These are phyloP conservation scores for Smithornis capensis DNA, from an alignment of 2,113 vertebrate species.

Conservation along the genomic window DNA sequence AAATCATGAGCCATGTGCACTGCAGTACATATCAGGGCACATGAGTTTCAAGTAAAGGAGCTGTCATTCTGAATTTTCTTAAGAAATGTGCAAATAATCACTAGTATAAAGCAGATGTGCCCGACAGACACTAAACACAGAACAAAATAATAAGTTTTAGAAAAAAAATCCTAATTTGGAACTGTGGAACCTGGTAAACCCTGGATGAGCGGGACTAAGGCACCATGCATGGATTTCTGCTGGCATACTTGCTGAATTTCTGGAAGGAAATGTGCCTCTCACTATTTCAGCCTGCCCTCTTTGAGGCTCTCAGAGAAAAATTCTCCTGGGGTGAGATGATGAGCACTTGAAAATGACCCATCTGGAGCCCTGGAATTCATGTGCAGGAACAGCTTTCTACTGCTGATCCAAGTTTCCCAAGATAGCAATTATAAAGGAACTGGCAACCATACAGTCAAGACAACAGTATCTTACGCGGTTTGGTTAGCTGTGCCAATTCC, in stretches of 20 bases:
- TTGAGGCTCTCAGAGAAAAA: not conserved
- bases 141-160: not conserved
- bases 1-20: not conserved
- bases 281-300: not conserved
- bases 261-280: not conserved
- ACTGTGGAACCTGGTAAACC: not conserved
- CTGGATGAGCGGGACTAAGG: not conserved
- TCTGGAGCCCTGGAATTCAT: not conserved
- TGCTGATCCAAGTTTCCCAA: not conserved
- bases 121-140: not conserved
- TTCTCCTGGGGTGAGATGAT: not conserved
- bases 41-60: not conserved
- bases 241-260: not conserved
- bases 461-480: not conserved
- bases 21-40: not conserved
- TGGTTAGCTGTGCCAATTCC: not conserved
- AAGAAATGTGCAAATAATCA: not conserved
- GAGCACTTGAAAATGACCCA: not conserved
- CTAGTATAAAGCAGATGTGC: not conserved
- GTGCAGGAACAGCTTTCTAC: not conserved
- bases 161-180: not conserved
- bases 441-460: not conserved
- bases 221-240: not conserved
- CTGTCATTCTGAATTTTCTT: not conserved
- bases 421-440: constrained; percentile 1